phyloP scores from a whole-genome alignment of 1,140 invertebrate species.

The Formica selysi region DNA sequence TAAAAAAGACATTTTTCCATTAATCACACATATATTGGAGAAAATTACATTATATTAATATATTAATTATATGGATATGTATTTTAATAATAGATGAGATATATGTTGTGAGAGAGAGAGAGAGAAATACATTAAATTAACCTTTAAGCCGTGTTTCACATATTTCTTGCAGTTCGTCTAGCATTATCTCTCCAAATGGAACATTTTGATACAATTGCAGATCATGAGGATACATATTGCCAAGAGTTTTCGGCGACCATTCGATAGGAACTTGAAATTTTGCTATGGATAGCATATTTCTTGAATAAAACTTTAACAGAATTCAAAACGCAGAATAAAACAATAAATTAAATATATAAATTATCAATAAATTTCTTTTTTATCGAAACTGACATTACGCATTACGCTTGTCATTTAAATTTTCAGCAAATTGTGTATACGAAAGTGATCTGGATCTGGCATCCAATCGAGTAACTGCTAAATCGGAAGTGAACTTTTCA shows the following conservation, averaged over 20 bases:
- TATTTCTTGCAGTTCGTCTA: constrained; percentile 23
- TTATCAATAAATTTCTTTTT: neutral
- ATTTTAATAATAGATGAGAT: too few species aligned
- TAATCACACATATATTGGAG: neutral
- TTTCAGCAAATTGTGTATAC: neutral
- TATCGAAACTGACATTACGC: neutral
- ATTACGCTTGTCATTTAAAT: constrained; percentile 25
- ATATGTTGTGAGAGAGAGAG: neutral
- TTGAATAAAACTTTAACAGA: neutral
- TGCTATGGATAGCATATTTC: neutral
- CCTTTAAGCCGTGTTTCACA: constrained; percentile 40
- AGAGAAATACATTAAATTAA: constrained; percentile 10
- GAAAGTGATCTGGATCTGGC: neutral
- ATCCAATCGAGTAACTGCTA: neutral
- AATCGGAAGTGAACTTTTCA: neutral
- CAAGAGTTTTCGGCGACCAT: neutral
- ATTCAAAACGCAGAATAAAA: neutral
- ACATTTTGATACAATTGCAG: constrained; percentile 44
- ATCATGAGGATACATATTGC: constrained; percentile 30
- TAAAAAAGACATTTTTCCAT: neutral
- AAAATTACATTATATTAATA: neutral
- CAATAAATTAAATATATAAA: neutral
- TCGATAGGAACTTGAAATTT: neutral
- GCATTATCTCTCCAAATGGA: neutral
- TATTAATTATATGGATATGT: neutral